Percentiles rank a stretch among this genome's conserved stretches.
phyloP scores from a whole-genome alignment of 2,888 invertebrate species.

The Andrena flavipes region DNA sequence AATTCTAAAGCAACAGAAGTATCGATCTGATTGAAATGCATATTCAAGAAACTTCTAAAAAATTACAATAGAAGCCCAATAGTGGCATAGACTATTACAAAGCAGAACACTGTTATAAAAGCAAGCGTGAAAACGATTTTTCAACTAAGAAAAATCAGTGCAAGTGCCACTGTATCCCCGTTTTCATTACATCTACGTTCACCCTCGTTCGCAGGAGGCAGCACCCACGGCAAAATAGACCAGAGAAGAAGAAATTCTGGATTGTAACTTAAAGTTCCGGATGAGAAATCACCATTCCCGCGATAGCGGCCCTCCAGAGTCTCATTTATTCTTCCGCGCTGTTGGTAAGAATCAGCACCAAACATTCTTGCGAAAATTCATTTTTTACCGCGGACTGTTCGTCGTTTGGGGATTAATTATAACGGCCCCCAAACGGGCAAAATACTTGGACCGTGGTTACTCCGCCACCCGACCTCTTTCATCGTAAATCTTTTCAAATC shows the following conservation, averaged over 20 bases:
- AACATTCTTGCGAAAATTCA: constrained; percentile 53
- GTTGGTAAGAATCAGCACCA: constrained; percentile 56
- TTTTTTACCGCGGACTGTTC: constrained; percentile 23
- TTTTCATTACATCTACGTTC: background rate
- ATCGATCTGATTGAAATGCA: no score
- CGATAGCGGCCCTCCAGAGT: constrained; percentile 38
- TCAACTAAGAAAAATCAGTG: background rate
- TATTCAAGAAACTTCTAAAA: no score
- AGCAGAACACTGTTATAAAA: no score
- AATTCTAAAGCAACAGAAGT: no score
- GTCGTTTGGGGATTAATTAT: constrained; percentile 59
- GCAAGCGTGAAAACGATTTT: background rate
- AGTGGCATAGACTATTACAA: no score
- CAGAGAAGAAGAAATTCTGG: constrained; percentile 9
- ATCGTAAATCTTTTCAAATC: constrained; percentile 14
- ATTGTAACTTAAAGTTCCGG: constrained; percentile 43
- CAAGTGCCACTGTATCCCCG: background rate
- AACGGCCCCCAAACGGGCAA: constrained; percentile 42
- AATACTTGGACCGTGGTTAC: constrained; percentile 31
- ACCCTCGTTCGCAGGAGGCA: background rate
- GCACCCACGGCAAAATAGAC: background rate
- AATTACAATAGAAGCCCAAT: no score
- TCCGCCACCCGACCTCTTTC: constrained; percentile 18
- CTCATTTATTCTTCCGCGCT: constrained; percentile 60
- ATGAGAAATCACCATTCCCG: constrained; percentile 39